Conservation (phyloP, 2,888 invertebrate species). For the Branchellion lobata region DNA sequence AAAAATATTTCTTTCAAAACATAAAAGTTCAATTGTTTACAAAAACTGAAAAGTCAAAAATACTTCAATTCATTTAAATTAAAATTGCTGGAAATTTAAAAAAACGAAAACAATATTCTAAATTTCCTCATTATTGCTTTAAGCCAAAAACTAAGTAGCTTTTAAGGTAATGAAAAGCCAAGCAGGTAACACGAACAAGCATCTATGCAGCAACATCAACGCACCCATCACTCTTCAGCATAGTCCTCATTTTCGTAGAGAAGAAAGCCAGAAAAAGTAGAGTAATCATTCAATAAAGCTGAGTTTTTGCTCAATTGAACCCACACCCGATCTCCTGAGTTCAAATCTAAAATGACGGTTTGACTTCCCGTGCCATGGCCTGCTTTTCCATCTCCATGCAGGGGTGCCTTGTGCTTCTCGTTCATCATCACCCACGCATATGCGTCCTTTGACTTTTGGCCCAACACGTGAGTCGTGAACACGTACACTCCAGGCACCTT, state of each 20-base stretch:
- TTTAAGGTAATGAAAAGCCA: too few relatives aligned
- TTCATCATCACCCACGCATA: constrained; percentile 61
- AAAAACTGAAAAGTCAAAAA: too few relatives aligned
- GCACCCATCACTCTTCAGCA: too few relatives aligned
- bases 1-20: too few relatives aligned
- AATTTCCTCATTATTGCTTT: too few relatives aligned
- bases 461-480: constrained; percentile 59
- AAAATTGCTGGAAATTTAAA: too few relatives aligned
- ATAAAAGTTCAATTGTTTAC: too few relatives aligned
- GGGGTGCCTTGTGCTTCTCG: constrained; percentile 58
- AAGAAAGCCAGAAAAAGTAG: constrained; percentile 60
- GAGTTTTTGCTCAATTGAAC: constrained; percentile 59
- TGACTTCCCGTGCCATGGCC: constrained; percentile 60
- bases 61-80: too few relatives aligned
- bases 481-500: constrained; percentile 58
- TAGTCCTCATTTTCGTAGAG: constrained; percentile 54
- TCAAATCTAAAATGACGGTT: constrained; percentile 57
- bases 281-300: constrained; percentile 59
- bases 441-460: constrained; percentile 58
- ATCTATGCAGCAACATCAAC: too few relatives aligned
- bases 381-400: constrained; percentile 60
- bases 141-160: too few relatives aligned
- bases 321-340: constrained; percentile 59
- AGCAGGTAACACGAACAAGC: too few relatives aligned
- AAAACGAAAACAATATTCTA: too few relatives aligned